Percentiles rank a stretch among this genome's conserved stretches.
phyloP scores from a whole-genome alignment of 2,797 vertebrate genomes.

The Benthosema pterotum region DNA sequence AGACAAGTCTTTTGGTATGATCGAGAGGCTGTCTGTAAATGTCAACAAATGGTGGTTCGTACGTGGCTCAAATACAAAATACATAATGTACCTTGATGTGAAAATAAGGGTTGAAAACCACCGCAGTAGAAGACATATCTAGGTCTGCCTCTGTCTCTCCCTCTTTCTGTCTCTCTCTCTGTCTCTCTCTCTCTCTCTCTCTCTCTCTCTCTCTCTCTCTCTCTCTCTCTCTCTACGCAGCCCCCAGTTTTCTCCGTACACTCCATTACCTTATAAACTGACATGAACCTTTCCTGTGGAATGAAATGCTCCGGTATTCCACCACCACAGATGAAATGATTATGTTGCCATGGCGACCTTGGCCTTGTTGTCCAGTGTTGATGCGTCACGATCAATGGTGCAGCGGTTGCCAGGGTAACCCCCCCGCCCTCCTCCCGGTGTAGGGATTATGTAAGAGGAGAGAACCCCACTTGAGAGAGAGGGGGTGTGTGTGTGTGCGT shows the following conservation, averaged over 20 bases:
- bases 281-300: background rate
- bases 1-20: too few species aligned
- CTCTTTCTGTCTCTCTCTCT: too few species aligned
- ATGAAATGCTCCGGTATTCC: too few species aligned
- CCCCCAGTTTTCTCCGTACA: background rate
- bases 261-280: too few species aligned
- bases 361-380: constrained; percentile 39
- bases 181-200: background rate
- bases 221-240: background rate
- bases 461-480: background rate
- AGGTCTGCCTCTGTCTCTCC: too few species aligned
- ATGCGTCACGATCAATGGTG: constrained; percentile 43
- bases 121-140: too few species aligned
- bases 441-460: constrained; percentile 45
- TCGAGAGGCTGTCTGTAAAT: too few species aligned
- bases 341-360: constrained; percentile 35
- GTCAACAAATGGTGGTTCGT: too few species aligned
- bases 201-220: background rate
- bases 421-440: constrained; percentile 14
- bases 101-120: too few species aligned
- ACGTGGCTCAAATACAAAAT: too few species aligned
- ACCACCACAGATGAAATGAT: background rate
- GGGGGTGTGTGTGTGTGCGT: too few species aligned
- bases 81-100: too few species aligned
- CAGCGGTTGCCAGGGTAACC: constrained; percentile 38